phyloP scores from a whole-genome alignment of 2,888 invertebrate species.

The Zaprionus lineosus region DNA sequence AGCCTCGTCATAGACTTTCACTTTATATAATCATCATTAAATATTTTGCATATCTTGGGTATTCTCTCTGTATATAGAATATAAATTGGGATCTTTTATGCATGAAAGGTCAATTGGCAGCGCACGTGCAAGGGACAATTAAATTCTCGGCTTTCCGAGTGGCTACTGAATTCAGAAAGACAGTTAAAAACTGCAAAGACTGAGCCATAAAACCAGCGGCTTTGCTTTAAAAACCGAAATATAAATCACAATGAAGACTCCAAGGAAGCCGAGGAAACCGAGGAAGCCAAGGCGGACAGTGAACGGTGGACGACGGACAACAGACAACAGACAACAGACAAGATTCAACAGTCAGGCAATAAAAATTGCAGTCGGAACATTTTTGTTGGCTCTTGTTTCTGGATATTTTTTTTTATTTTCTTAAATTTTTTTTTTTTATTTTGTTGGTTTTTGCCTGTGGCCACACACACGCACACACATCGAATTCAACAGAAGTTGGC shows the following conservation, averaged over 20 bases:
- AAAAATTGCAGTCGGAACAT: slow-evolving; percentile 65
- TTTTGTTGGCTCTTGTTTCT: background rate
- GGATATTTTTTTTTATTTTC: slow-evolving; percentile 3
- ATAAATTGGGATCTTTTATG: too few species aligned
- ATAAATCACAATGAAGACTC: slow-evolving; percentile 63
- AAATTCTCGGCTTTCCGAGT: slow-evolving; percentile 14
- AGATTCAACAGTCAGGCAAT: slow-evolving; percentile 39
- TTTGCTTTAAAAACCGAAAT: slow-evolving; percentile 46
- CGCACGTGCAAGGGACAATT: slow-evolving; percentile 33
- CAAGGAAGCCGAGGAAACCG: slow-evolving; percentile 22
- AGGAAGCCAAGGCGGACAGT: too few species aligned
- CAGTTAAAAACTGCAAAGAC: slow-evolving; percentile 14
- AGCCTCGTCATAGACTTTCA: too few species aligned
- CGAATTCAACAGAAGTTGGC: slow-evolving; percentile 68
- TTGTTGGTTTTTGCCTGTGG: slow-evolving; percentile 24
- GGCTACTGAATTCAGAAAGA: slow-evolving; percentile 49
- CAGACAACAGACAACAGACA: slow-evolving; percentile 21
- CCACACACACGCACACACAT: slow-evolving; percentile 79
- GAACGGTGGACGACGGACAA: too few species aligned
- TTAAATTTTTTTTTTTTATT: slow-evolving; percentile 1
- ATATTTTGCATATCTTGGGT: slow-evolving; percentile 24
- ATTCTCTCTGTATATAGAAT: too few species aligned
- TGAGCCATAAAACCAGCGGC: slow-evolving; percentile 62
- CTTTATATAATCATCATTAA: too few species aligned
- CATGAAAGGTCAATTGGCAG: slow-evolving; percentile 6